Base-by-base conservation (phyloP, 2,888 invertebrate species). In the Allolobophora icterica region DNA sequence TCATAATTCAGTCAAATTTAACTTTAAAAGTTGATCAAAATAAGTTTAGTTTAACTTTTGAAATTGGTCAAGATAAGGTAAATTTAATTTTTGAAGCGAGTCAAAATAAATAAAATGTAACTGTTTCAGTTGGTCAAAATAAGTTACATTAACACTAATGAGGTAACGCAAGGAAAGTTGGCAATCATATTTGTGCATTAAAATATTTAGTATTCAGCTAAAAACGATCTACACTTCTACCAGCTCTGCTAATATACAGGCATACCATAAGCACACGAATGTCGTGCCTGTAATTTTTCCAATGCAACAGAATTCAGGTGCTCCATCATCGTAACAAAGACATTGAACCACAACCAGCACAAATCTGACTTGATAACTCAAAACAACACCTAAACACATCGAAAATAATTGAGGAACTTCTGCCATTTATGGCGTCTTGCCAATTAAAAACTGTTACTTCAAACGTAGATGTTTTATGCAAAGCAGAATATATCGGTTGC, bases 391-490 rank as follows among this genome's bases (percentile, higher is more conserved):
- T 71, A 30, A 71, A 71, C 71, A n/a, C 5, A n/a, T 71, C 30
- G n/a, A 71, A 71, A 71, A 71, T 71, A 71, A 71, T 71, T 71
- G 71, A 71, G 71, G 71, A 71, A 71, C 71, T 71, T 71, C 52
- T 52, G 13, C 52, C 15, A 21, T 24, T 52, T 52, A 52, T 24
- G 52, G 24, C 52, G 24, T 52, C 52, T 2, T 52, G 71, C 71
- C 71, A 71, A 71, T n/a, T 71, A 71, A 71, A n/a, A 71, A 71
- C 52, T 71, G 71, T 71, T n/a, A n/a, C 71, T 71, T 71, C 71
- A 71, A 87, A 87, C 87, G 87, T 87, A 87, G 87, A 87, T 87
- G 87, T 87, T 87, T 87, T 34, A 87, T 87, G 87, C 87, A 87
- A 87, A 87, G 87, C 87, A 87, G 87, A 87, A 87, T 34, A 87